Evolutionary conservation across 2,113 vertebrate species (phyloP).

Genomic region (Crotalus helleri): DNA sequence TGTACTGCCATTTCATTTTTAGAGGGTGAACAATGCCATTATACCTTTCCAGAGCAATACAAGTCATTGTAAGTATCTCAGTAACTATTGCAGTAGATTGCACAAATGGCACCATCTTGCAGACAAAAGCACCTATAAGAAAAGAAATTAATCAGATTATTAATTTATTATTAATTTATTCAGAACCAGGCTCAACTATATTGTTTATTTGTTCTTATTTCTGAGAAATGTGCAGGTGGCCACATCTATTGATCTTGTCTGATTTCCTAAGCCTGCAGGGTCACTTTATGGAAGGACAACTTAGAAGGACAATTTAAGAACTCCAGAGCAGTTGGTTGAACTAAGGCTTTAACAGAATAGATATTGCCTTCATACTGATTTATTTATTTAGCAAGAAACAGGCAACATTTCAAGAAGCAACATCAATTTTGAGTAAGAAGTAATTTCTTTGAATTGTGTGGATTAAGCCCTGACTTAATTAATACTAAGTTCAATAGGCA

Average conservation of each 20-base stretch:
- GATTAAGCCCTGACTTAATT: not conserved
- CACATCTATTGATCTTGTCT: not conserved
- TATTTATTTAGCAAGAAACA: not conserved
- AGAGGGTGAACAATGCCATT: conserved; percentile 77
- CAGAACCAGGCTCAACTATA: not conserved
- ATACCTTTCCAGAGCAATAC: conserved; percentile 77
- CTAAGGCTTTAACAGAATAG: not conserved
- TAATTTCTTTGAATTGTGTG: not conserved
- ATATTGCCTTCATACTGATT: not conserved
- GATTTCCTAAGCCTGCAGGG: not conserved
- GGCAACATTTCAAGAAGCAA: not conserved
- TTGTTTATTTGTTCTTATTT: not conserved
- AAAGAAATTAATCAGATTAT: not conserved
- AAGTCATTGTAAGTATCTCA: conserved; percentile 78
- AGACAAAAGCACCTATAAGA: conserved; percentile 71
- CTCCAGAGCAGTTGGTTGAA: not conserved
- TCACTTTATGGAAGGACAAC: not conserved
- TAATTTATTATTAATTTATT: not conserved
- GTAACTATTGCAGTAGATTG: conserved; percentile 75
- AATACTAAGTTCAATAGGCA: not conserved
- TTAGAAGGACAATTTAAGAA: not conserved
- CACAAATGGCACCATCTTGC: conserved; percentile 78
- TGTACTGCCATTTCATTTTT: conserved; percentile 75
- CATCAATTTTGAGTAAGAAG: not conserved
- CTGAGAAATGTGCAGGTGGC: not conserved